Conservation (phyloP, 2,888 invertebrate species). For the Amblyjoppa fuscipennis region DNA sequence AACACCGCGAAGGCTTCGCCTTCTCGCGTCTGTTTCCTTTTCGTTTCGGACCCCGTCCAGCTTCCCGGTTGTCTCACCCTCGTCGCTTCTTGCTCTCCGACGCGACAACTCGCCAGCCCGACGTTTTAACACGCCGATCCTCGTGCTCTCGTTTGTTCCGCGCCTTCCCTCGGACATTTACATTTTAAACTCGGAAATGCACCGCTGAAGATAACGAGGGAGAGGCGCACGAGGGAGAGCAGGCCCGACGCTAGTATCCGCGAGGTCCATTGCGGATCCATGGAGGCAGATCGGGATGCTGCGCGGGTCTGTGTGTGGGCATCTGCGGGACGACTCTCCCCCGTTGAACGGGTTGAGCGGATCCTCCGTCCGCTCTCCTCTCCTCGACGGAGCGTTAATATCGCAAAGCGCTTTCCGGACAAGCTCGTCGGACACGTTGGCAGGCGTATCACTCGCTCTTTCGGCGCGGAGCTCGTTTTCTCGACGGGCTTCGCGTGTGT, state of each 20-base stretch:
- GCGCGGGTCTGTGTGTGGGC: constrained; percentile 21
- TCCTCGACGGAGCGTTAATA: constrained; percentile 62
- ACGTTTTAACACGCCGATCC: constrained; percentile 64
- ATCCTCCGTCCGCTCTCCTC: constrained; percentile 39
- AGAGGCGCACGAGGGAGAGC: constrained; percentile 18
- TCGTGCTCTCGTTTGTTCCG: constrained; percentile 26
- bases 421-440: constrained; percentile 54
- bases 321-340: too few relatives aligned
- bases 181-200: constrained; percentile 39
- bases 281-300: constrained; percentile 58
- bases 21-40: constrained; percentile 8
- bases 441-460: constrained; percentile 4
- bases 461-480: neutral
- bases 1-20: neutral
- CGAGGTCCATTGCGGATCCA: constrained; percentile 57
- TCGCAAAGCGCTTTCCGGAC: constrained; percentile 58
- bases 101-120: constrained; percentile 7
- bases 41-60: neutral
- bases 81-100: constrained; percentile 26
- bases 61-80: constrained; percentile 10
- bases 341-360: constrained; percentile 11
- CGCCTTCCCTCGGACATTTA: constrained; percentile 59
- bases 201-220: constrained; percentile 54
- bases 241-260: constrained; percentile 43
- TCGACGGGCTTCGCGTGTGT: neutral